Percentiles rank a stretch among this genome's conserved stretches.
Evolutionary conservation across 2,888 invertebrate genomes (phyloP).

Genomic region (Cephus runcator): DNA sequence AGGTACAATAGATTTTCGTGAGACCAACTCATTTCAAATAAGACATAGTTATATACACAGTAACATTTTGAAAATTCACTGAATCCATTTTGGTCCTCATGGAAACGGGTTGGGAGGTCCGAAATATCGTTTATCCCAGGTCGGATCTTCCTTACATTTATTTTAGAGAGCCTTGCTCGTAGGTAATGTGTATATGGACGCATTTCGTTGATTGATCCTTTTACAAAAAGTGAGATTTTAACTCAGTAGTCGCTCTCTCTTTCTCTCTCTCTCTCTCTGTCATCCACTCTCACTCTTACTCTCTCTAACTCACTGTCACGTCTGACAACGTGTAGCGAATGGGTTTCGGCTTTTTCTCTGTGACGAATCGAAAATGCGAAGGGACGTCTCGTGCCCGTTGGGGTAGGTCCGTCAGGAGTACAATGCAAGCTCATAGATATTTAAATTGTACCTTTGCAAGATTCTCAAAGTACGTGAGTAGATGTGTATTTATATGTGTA

Average conservation of each 20-base stretch:
- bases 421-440: slow-evolving; percentile 5
- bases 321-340: slow-evolving; percentile 46
- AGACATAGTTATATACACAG: neutral
- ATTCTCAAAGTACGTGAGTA: neutral
- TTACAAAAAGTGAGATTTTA: slow-evolving; percentile 2
- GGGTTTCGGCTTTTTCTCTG: slow-evolving; percentile 35
- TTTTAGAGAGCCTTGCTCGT: neutral
- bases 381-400: slow-evolving; percentile 36
- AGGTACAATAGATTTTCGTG: neutral
- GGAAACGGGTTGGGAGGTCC: slow-evolving; percentile 22
- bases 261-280: neutral
- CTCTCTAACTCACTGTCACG: slow-evolving; percentile 1
- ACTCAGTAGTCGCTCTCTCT: neutral
- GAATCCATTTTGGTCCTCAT: neutral
- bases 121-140: slow-evolving; percentile 19
- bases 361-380: slow-evolving; percentile 43
- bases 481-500: neutral
- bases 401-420: slow-evolving; percentile 37
- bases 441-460: neutral
- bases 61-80: neutral
- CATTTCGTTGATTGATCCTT: neutral
- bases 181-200: neutral
- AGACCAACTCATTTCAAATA: neutral
- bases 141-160: slow-evolving; percentile 22
- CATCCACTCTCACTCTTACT: neutral